Evolutionary conservation across 2,113 vertebrate genomes (phyloP), one percentile per base, ranked within the genome.

Genomic region (Notarius quadriscutis): DNA sequence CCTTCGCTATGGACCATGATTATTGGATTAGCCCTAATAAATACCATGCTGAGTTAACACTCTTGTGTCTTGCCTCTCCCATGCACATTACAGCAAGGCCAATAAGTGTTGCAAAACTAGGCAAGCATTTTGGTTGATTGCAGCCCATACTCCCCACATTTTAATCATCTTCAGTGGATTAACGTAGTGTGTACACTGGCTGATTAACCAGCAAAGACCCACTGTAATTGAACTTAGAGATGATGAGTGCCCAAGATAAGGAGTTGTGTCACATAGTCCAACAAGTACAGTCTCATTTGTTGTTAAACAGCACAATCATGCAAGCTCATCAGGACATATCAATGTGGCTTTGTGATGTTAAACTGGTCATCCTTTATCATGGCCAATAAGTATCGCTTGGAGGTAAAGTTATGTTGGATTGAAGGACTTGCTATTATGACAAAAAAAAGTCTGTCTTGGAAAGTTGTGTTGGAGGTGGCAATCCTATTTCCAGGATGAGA

Each of bases 11-110:
- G 75, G 51, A 55, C 75, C n/a, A 17, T 55, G n/a, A 55, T 79
- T 55, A 79, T 55, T 79, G 7, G 51, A 79, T 79, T 79, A 79
- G 11, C 51, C 7, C 25, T 79, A 79, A 55, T 79, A n/a, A 78
- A 53, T 78, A 53, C 75, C 25, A 53, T 5, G 12, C 10, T 53
- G 50, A 78, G 22, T 51, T 77, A n/a, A 51, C 48, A 77, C 48
- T n/a, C 75, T 78, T 78, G 22, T 3, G 2, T 79, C 50, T n/a
- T 77, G 25, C 75, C n/a, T 55, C 75, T 57, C 51, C 51, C 5
- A 30, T 27, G 5, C 51, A 30, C 7, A 1, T 9, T 79, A 79
- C 75, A 79, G 6, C 14, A 27, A 55, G 27, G 51, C 12, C 25
- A 55, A 27, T 27, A 27, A 8, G 7, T 57, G 51, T 2, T 55